Percentiles rank a stretch among this genome's conserved stretches.
phyloP scores from a whole-genome alignment of 2,113 vertebrate species.

The Heteronetta atricapilla region DNA sequence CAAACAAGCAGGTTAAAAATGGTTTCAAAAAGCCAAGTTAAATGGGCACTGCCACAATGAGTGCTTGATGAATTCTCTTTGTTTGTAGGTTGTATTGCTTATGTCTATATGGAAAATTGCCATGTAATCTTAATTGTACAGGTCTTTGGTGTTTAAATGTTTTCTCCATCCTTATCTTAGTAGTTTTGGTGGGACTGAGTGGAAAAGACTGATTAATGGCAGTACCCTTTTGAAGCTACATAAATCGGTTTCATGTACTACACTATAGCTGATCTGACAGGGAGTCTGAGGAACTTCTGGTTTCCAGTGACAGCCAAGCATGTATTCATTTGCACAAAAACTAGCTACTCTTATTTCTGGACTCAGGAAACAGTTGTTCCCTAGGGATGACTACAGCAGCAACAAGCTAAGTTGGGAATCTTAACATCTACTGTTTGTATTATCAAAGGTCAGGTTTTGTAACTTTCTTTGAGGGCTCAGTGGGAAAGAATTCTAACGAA shows the following conservation, averaged over 20 bases:
- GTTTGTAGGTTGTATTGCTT: background rate
- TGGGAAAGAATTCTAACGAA: background rate
- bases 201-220: background rate
- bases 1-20: background rate
- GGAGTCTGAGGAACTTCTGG: background rate
- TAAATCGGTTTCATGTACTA: background rate
- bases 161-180: background rate
- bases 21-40: background rate
- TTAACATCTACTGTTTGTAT: background rate
- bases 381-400: background rate
- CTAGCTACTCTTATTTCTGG: background rate
- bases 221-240: background rate
- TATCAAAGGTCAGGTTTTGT: background rate
- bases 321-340: background rate
- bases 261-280: background rate
- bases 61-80: background rate
- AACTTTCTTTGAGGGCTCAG: background rate
- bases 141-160: background rate
- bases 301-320: background rate
- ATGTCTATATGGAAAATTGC: background rate
- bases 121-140: background rate
- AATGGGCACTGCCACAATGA: background rate
- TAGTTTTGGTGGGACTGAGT: background rate
- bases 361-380: background rate
- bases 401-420: background rate